Evolutionary conservation across 1,140 invertebrate genomes (phyloP), one percentile per base, ranked within the genome.

Genomic region (Brachionus asplanchnoidis): DNA sequence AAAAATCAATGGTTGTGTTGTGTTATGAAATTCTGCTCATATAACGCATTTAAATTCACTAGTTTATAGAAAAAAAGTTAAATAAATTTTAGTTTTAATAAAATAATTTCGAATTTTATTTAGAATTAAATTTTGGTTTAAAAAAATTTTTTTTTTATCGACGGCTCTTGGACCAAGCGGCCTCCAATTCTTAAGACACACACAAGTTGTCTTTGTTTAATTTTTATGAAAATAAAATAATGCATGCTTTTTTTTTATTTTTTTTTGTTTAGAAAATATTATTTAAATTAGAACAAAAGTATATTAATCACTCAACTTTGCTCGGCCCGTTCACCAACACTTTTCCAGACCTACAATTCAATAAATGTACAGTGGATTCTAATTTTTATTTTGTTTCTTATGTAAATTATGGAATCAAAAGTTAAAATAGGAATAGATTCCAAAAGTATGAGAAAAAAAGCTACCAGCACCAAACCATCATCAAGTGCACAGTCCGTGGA

Each of bases 341-440:
- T 60, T 17, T 60, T 60, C 53, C 53, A 8, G 53, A 60, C 17
- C n/a, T 23, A 60, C 53, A 60, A 60, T 60, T 60, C 20, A 23
- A 60, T 53, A 53, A 53, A 53, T 60, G 53, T 60, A 60, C 20
- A 60, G 20, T 20, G 53, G 53, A 60, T 26, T 60, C 28, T n/a
- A 65, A 65, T n/a, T 36, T 68, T 36, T 36, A n/a, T 32, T 68
- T 8, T 28, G n/a, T 14, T 68, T 40, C n/a, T 68, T 68, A 40
- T 68, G 11, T 68, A 60, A 60, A 60, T 60, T 60, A 60, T 60
- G 53, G 53, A 60, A 60, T 60, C 53, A 32, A 68, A 68, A 68
- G 32, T 14, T 73, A 73, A 73, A 73, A 9, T 73, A 73, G 28
- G 3, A 40, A 73, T 42, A 73, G 36, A 40, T 73, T 68, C 32